Evolutionary conservation across 1,140 invertebrate genomes (phyloP), one percentile per base, ranked within the genome.

Genomic region (Thaumatotibia leucotreta): DNA sequence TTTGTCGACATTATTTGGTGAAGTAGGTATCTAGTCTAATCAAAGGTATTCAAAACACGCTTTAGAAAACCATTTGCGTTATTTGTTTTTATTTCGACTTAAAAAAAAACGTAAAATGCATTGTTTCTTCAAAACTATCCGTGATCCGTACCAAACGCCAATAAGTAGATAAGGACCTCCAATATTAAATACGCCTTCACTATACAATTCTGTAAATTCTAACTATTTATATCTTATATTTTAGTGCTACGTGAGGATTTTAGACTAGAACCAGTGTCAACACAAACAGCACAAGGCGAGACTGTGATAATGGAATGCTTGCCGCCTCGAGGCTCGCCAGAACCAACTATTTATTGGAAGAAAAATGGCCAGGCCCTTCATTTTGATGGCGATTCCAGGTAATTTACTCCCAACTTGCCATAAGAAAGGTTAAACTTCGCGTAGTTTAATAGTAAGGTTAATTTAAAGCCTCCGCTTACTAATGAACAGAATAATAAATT

Each of bases 171-270:
- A n/a, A n/a, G n/a, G n/a, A n/a, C n/a, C n/a, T n/a, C n/a, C n/a
- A n/a, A n/a, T n/a, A n/a, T n/a, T n/a, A n/a, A n/a, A n/a, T n/a
- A n/a, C n/a, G n/a, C n/a, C n/a, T n/a, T n/a, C n/a, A n/a, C n/a
- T n/a, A n/a, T n/a, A n/a, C n/a, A n/a, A n/a, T n/a, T n/a, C n/a
- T n/a, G n/a, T n/a, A n/a, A n/a, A n/a, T n/a, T n/a, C n/a, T n/a
- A n/a, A n/a, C n/a, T 35, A 20, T 20, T 9, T 20, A 8, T 8
- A 9, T 8, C 39, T 20, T 20, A 4, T 80, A 72, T 92, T 92
- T 5, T 92, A 97, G 97, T 96, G 68, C 90, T 97, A 22, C 94
- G 95, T 68, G 96, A 97, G 84, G 96, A 97, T 72, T 98, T 98
- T 84, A 94, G 96, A 70, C 89, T 95, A 63, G 94, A 95, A 73